phyloP scores from a whole-genome alignment of 2,888 invertebrate genomes.

The Clunio marinus region DNA sequence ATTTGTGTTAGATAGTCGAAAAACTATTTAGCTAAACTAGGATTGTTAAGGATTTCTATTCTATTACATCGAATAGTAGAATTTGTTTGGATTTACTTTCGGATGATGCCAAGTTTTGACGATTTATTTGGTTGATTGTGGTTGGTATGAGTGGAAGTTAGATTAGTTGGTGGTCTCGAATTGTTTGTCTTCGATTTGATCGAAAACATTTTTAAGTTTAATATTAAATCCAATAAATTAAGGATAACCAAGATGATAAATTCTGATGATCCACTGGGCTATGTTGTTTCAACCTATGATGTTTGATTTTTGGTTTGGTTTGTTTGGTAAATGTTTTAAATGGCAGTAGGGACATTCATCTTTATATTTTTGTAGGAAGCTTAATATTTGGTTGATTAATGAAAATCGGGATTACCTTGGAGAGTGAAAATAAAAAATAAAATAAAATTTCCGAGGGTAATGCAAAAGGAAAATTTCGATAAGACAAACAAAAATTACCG shows the following conservation, averaged over 20 bases:
- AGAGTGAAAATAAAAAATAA: too few relatives aligned
- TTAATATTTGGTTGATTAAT: background rate
- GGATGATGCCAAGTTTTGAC: background rate
- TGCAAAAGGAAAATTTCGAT: background rate
- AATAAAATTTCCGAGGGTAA: background rate
- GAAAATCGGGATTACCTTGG: constrained; percentile 31
- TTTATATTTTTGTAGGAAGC: background rate
- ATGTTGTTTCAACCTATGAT: constrained; percentile 12
- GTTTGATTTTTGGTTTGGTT: background rate
- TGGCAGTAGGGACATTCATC: constrained; percentile 29
- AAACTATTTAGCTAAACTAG: too few relatives aligned
- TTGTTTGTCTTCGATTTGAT: background rate
- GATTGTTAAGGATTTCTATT: too few relatives aligned
- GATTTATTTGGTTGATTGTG: background rate
- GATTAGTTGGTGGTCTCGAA: background rate
- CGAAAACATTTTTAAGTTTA: background rate
- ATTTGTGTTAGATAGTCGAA: too few relatives aligned
- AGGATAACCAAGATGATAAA: background rate
- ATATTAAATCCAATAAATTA: background rate
- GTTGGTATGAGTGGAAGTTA: background rate
- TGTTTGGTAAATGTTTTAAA: background rate
- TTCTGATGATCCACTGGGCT: background rate
- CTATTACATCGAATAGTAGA: too few relatives aligned
- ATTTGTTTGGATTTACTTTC: background rate
- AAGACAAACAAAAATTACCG: background rate